Base-by-base conservation (phyloP, 2,797 vertebrate species). In the Neostethus bicornis region DNA sequence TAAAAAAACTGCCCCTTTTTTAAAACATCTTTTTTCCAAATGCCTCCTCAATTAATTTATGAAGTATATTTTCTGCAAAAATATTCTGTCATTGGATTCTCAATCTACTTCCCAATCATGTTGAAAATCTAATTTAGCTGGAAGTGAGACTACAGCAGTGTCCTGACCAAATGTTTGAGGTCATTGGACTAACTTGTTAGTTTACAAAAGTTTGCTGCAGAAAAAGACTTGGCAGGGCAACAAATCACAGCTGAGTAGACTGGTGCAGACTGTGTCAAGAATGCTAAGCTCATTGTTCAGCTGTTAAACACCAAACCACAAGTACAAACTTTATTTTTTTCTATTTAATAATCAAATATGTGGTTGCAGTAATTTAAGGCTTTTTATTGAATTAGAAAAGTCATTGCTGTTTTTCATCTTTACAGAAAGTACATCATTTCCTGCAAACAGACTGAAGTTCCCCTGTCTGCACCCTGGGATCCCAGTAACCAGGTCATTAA, bases 401-500 rank as follows among this genome's bases (percentile, higher is more conserved):
- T 58, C 39, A 38, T n/a, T 13, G 9, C 26, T 51, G 31, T 29
- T 4, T 28, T 79, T 17, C 4, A 16, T 80, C 45, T 81, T 69
- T 73, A 52, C 79, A 99, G 96, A 86, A 98, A 96, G 86, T 99
- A 98, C 10, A 94, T 98, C 0, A 91, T 95, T 70, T 96, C 94
- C 74, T 95, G 93, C 84, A 96, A 96, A 73, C 94, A 96, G 79
- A 90, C 90, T 0, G 93, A 96, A 80, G 92, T 95, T 62, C 94
- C 96, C 0, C 81, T 97, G 37, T 98, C 96, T 0, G 96, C 98
- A n/a, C 96, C 97, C 44, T 98, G 96, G 96, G 96, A 98, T 81
- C 92, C 91, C 58, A 96, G 94, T 87, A 99, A 97, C 84, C 95
- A 98, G 95, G 96, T 98, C 93, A 69, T 74, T 34, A 29, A n/a